Conservation (phyloP, 2,113 vertebrate genomes). For the Miniopterus natalensis region DNA sequence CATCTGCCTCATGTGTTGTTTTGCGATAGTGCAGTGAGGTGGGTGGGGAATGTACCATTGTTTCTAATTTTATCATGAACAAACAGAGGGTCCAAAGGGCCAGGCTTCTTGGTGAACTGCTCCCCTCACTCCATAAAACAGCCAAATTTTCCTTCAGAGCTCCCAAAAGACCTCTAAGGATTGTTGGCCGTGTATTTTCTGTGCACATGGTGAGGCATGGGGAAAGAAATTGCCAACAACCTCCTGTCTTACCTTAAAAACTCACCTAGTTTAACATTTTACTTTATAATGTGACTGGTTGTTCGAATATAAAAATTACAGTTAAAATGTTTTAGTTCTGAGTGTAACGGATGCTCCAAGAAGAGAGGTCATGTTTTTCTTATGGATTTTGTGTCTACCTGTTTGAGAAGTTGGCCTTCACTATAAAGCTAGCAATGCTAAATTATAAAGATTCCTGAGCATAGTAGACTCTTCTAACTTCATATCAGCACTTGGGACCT, state of each 20-base stretch:
- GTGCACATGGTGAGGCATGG: background rate
- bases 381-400: background rate
- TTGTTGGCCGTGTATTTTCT: background rate
- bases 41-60: accelerated
- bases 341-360: background rate
- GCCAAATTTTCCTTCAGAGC: background rate
- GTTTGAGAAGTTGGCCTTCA: background rate
- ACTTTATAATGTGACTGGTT: background rate
- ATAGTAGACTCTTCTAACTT: background rate
- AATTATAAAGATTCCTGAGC: background rate
- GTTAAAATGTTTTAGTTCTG: background rate
- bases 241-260: background rate
- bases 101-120: background rate
- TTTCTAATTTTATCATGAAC: background rate
- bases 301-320: background rate
- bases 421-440: background rate
- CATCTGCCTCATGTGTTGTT: background rate
- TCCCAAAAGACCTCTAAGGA: background rate
- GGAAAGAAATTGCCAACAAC: background rate
- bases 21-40: background rate
- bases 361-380: background rate
- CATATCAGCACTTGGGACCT: background rate
- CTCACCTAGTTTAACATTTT: background rate
- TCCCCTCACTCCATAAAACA: background rate
- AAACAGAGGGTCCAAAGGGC: background rate